Evolutionary conservation across 2,113 vertebrate species (phyloP), one percentile per base, ranked within the genome.

Genomic region (Rhizomys pruinosus): DNA sequence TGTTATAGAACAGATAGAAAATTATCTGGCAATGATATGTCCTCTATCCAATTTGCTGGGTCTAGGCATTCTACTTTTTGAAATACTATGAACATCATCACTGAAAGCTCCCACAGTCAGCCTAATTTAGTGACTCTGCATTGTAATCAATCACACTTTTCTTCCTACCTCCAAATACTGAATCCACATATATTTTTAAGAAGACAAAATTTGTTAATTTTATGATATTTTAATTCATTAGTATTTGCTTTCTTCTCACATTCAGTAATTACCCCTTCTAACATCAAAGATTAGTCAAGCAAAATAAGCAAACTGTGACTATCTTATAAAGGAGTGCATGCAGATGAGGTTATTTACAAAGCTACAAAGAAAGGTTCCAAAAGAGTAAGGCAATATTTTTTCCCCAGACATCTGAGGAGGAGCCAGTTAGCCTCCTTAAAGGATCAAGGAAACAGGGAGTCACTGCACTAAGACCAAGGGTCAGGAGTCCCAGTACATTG

Each of bases 401-500:
- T 76, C 63, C 61, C n/a, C 63, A 71, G 59, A 68, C 92, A 91
- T 80, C 76, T 47, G 12, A 55, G 27, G 79, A 74, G 12, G 27
- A 77, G 72, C 2, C 32, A 86, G 37, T 29, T 29, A 57, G 42
- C 44, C 44, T 11, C 32, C 11, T 74, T 11, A 25, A 7, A 93
- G 19, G 15, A 72, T 13, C n/a, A 92, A 64, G 7, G 16, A 12
- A 68, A 92, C n/a, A 80, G 5, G 29, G 3, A 84, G 8, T 16
- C n/a, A 89, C 2, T 12, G 9, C 81, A 80, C 11, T 63, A 7
- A 85, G 16, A 39, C 73, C 20, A 74, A 6, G 27, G 23, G 11
- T 90, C 23, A 95, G 61, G 15, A 91, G 68, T 82, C 86, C 87
- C n/a, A n/a, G n/a, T n/a, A n/a, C n/a, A n/a, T n/a, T n/a, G n/a